Evolutionary conservation across 2,797 vertebrate genomes (phyloP), one percentile per base, ranked within the genome.

Genomic region (Carduelis carduelis): DNA sequence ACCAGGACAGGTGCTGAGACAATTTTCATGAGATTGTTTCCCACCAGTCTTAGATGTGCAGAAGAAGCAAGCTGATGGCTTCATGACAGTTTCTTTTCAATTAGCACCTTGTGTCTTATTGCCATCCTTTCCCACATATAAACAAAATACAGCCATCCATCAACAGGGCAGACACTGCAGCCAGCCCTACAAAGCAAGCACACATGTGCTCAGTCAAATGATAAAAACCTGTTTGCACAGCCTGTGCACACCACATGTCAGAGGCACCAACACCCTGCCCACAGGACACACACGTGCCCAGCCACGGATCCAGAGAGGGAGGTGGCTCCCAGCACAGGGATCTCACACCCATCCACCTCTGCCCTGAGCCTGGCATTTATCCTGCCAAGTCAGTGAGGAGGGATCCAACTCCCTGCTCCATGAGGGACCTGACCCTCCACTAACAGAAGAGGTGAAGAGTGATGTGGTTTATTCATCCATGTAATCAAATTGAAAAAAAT

Each of bases 271-370:
- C 30, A 32, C 16, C n/a, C 66, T 52, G 28, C n/a, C 18, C 79
- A 18, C n/a, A 20, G 69, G 24, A 30, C 30, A 50, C n/a, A 8
- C 7, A 21, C 20, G 2, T 5, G 59, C 26, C 80, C 55, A 65
- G 35, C 55, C 64, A 12, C 0, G 1, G 9, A 37, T 14, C 35
- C 43, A 10, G 6, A 24, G 12, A 47, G 18, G 20, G 32, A 57
- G 41, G 35, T 0, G 0, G 52, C 10, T 72, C 79, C 66, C 0
- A 0, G 32, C 8, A 35, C 2, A 2, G 34, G 14, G 49, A 64
- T 14, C 53, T 50, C 39, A 24, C 55, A 28, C 2, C 0, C 1
- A 1, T 18, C 34, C 46, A 3, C 32, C 43, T 44, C 68, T 78
- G 52, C 55, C 47, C 55, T 3, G 11, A 28, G 30, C 34, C 27